Conservation (phyloP, 2,797 vertebrate genomes). For the Macropus fuliginosus region DNA sequence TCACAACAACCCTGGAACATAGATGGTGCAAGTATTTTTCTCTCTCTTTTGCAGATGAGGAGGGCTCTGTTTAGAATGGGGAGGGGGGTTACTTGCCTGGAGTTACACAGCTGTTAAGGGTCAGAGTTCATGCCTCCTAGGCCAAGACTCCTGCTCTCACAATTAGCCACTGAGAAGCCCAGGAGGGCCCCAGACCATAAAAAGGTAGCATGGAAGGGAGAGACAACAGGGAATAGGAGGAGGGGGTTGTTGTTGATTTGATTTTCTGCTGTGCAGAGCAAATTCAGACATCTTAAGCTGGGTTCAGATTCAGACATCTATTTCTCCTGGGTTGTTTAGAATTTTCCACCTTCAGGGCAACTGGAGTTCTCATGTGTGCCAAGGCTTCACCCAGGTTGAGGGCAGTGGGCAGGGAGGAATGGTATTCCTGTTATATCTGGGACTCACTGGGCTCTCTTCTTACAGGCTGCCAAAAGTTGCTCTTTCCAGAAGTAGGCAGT, state of each 20-base stretch:
- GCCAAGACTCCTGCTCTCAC: constrained; percentile 15
- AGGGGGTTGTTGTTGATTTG: neutral
- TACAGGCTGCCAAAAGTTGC: constrained; percentile 34
- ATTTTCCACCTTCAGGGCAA: constrained; percentile 44
- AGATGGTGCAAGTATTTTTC: neutral
- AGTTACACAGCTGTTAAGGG: neutral
- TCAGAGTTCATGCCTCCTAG: neutral
- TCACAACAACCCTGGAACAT: neutral
- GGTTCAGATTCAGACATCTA: neutral
- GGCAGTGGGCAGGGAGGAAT: constrained; percentile 5
- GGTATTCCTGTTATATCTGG: neutral
- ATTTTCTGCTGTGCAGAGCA: constrained; percentile 68
- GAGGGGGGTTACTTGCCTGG: neutral
- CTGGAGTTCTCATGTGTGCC: constrained; percentile 42
- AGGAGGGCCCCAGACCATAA: neutral
- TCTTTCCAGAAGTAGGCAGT: constrained; percentile 41
- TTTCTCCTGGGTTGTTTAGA: constrained; percentile 60
- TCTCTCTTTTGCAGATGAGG: neutral
- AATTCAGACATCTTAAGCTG: constrained; percentile 30
- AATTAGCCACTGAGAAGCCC: constrained; percentile 27
- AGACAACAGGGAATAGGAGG: constrained; percentile 17
- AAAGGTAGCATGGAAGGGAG: fast-evolving
- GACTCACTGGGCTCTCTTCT: constrained; percentile 22
- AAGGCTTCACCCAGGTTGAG: constrained; percentile 36
- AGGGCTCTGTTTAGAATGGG: neutral